These are phyloP conservation scores for Yponomeuta evonymella DNA, from an alignment of 2,888 invertebrate genomes.

Conservation along the genomic window DNA sequence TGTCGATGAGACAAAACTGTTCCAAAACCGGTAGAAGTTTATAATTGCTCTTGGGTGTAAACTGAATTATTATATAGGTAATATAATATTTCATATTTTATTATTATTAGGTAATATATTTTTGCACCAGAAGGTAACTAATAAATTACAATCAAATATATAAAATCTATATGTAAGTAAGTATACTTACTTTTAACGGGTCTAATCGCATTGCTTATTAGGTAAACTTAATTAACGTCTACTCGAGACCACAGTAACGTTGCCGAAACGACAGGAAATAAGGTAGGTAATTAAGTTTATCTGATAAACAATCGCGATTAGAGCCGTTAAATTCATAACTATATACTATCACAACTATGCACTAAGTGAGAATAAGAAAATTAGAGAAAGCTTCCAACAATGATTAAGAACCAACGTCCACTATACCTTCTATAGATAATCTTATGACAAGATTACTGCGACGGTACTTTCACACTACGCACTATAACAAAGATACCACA, in stretches of 20 bases:
- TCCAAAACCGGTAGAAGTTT: not conserved
- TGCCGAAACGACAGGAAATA: no score
- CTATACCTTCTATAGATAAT: slow-evolving; percentile 65
- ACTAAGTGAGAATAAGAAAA: slow-evolving; percentile 8
- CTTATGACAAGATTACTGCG: slow-evolving; percentile 65
- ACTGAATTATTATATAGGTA: no score
- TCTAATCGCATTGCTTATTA: no score
- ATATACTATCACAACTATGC: slow-evolving; percentile 11
- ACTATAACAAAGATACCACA: slow-evolving; percentile 19
- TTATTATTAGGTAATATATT: not conserved
- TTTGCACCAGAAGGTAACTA: not conserved
- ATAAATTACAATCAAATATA: slow-evolving; percentile 6
- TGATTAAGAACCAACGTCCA: slow-evolving; percentile 25
- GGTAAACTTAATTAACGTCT: no score
- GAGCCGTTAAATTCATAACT: no score
- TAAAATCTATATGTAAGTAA: not conserved
- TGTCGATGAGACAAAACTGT: not conserved
- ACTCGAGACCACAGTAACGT: no score
- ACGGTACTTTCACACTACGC: slow-evolving; percentile 50
- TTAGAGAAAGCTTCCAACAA: slow-evolving; percentile 3
- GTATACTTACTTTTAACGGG: not conserved
- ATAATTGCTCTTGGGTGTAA: no score
- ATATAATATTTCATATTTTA: not conserved
- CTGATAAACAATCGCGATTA: no score
- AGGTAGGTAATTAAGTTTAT: no score